phyloP scores from a whole-genome alignment of 2,888 invertebrate genomes.

The Dryocosmus kuriphilus region DNA sequence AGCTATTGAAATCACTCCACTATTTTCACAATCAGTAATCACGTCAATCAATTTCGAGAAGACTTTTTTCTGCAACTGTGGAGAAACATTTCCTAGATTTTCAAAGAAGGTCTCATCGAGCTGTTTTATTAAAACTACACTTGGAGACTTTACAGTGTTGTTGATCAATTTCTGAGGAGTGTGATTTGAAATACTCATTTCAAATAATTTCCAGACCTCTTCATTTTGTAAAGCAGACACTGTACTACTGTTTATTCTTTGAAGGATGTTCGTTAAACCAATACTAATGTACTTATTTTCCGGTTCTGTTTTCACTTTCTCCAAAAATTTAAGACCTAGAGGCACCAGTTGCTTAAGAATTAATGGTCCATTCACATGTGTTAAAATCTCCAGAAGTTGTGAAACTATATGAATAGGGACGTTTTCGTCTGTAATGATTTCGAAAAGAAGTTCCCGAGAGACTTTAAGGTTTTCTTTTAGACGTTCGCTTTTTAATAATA shows the following conservation, averaged over 20 bases:
- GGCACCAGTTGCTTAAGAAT: constrained; percentile 77
- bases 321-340: constrained; percentile 69
- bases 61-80: constrained; percentile 63
- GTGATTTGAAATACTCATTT: constrained; percentile 79
- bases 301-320: constrained; percentile 67
- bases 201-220: constrained; percentile 81
- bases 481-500: constrained; percentile 60
- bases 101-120: constrained; percentile 80
- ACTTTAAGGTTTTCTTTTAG: constrained; percentile 61
- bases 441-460: constrained; percentile 66
- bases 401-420: constrained; percentile 79
- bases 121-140: constrained; percentile 80
- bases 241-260: constrained; percentile 80
- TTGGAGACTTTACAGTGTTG: constrained; percentile 68
- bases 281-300: constrained; percentile 78
- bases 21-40: constrained; percentile 70
- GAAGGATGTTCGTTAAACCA: constrained; percentile 80
- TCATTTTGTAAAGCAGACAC: constrained; percentile 77
- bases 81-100: constrained; percentile 57
- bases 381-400: constrained; percentile 78
- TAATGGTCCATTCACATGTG: constrained; percentile 77
- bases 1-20: constrained; percentile 77
- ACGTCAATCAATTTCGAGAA: constrained; percentile 70
- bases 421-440: constrained; percentile 73
- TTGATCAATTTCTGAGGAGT: constrained; percentile 72